These are phyloP conservation scores for Cyanistes caeruleus DNA, from an alignment of 2,113 vertebrate species.

Conservation along the genomic window DNA sequence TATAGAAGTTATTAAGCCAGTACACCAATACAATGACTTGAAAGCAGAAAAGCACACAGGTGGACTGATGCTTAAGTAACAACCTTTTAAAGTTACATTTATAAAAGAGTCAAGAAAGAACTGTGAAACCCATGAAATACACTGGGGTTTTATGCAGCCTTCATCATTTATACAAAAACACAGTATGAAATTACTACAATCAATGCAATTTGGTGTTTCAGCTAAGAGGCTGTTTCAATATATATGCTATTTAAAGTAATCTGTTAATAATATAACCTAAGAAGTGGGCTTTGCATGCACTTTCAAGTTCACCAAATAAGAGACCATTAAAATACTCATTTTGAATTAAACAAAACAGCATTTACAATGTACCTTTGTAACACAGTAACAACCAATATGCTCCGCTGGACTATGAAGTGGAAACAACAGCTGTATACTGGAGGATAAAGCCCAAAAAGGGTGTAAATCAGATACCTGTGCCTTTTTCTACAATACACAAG, in stretches of 20 bases:
- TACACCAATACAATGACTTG: background rate
- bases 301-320: background rate
- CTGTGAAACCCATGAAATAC: background rate
- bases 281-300: background rate
- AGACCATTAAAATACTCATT: background rate
- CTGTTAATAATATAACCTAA: background rate
- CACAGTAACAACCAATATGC: background rate
- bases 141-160: background rate
- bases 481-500: background rate
- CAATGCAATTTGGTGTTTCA: background rate
- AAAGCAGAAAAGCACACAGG: background rate
- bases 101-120: background rate
- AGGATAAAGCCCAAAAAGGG: background rate
- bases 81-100: background rate
- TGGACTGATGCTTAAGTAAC: background rate
- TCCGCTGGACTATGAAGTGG: background rate
- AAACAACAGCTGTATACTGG: background rate
- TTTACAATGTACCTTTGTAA: background rate
- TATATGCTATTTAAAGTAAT: constrained; percentile 9
- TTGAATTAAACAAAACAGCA: background rate
- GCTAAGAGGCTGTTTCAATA: background rate
- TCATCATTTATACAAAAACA: constrained; percentile 19
- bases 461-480: background rate
- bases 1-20: background rate
- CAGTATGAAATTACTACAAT: background rate